A percentile compares a stretch with the other conserved stretches of the same genome.
Conservation (phyloP, 2,888 invertebrate genomes). For the Synanthedon myopaeformis region DNA sequence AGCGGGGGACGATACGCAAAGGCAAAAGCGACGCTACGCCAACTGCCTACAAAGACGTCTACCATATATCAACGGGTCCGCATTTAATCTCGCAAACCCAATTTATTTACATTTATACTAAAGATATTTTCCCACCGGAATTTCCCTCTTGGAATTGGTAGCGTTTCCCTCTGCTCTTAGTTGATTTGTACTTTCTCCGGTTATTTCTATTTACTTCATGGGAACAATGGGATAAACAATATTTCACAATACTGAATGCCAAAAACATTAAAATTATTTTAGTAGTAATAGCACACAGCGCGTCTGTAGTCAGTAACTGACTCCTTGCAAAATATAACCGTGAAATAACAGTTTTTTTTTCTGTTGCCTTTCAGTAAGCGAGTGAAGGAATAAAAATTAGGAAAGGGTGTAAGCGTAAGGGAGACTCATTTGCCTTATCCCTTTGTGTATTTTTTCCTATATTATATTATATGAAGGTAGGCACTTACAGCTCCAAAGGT, state of each 20-base stretch:
- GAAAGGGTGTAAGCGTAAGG: too few relatives aligned
- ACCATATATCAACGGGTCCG: slow-evolving; percentile 52
- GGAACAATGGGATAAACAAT: slow-evolving; percentile 33
- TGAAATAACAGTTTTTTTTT: too few relatives aligned
- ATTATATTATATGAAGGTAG: too few relatives aligned
- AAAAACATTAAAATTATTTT: background rate
- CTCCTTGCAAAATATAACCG: too few relatives aligned
- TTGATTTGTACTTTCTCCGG: slow-evolving; percentile 50
- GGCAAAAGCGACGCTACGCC: slow-evolving; percentile 17
- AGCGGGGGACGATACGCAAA: background rate
- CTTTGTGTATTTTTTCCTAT: too few relatives aligned
- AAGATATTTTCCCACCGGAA: slow-evolving; percentile 62
- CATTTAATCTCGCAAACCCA: slow-evolving; percentile 61
- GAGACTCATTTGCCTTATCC: too few relatives aligned
- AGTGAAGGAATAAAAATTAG: too few relatives aligned
- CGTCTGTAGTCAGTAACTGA: too few relatives aligned
- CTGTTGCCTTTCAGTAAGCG: too few relatives aligned
- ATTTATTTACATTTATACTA: slow-evolving; percentile 64
- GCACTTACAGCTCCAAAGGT: too few relatives aligned
- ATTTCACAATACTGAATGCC: slow-evolving; percentile 15
- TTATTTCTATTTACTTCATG: slow-evolving; percentile 39
- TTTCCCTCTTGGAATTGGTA: slow-evolving; percentile 57
- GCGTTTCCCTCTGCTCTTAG: slow-evolving; percentile 46
- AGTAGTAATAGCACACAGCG: background rate
- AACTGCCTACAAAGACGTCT: slow-evolving; percentile 26